phyloP scores from a whole-genome alignment of 2,888 invertebrate genomes.

The Agonopterix subpropinquella region DNA sequence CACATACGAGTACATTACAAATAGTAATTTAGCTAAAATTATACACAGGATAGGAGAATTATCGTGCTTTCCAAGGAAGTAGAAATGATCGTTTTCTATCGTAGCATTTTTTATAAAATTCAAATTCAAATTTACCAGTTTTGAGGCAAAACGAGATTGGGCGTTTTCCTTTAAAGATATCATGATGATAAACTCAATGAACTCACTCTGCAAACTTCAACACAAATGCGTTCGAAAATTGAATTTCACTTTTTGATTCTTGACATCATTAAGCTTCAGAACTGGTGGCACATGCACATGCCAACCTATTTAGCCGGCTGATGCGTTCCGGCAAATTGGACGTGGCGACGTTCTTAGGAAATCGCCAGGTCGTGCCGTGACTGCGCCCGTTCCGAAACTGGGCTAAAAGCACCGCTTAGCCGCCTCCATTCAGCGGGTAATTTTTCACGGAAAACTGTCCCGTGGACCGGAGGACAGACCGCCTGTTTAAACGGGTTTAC shows the following conservation, averaged over 20 bases:
- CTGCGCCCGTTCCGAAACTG: slow-evolving; percentile 46
- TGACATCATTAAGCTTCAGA: background rate
- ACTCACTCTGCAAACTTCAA: too few species aligned
- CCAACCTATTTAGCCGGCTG: slow-evolving; percentile 45
- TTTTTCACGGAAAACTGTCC: slow-evolving; percentile 52
- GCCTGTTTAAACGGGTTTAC: slow-evolving; percentile 41
- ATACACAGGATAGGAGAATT: too few species aligned
- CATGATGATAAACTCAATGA: too few species aligned
- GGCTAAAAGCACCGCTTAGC: slow-evolving; percentile 55
- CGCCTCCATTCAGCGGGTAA: slow-evolving; percentile 31
- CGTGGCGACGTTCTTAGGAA: slow-evolving; percentile 37
- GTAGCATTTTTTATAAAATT: too few species aligned
- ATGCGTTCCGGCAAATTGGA: slow-evolving; percentile 53
- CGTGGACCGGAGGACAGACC: slow-evolving; percentile 18
- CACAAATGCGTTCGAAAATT: background rate
- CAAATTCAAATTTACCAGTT: too few species aligned
- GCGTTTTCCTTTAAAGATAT: too few species aligned
- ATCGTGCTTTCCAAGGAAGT: too few species aligned
- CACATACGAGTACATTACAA: too few species aligned
- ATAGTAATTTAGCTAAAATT: too few species aligned
- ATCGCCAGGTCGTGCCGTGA: slow-evolving; percentile 54
- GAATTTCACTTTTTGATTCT: background rate
- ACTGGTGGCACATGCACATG: slow-evolving; percentile 4
- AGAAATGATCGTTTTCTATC: too few species aligned
- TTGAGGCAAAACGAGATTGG: too few species aligned